These are phyloP conservation scores for Palythoa grandiflora DNA, from an alignment of 92 coral and sea anemone genomes.

Conservation along the genomic window DNA sequence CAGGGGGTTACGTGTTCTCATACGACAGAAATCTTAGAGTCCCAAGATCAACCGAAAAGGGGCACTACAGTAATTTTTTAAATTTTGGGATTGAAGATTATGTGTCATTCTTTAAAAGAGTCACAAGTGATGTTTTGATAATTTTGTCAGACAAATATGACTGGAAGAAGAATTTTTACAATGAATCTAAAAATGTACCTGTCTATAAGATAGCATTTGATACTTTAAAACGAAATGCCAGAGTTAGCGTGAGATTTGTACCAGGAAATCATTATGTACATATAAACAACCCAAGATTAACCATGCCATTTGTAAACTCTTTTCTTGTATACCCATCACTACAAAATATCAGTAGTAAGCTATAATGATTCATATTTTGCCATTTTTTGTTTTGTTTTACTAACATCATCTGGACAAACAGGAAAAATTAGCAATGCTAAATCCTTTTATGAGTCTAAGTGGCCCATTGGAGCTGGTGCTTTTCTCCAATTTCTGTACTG, in stretches of 20 bases:
- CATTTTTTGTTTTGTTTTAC: too few relatives aligned
- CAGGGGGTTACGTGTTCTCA: constrained; percentile 8
- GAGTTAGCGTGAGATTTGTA: not conserved
- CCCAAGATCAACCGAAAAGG: not conserved
- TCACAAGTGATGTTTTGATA: constrained; percentile 8
- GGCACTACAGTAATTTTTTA: not conserved
- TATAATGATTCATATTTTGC: not conserved
- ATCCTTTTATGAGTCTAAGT: too few relatives aligned
- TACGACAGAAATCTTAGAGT: constrained; percentile 17
- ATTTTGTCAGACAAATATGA: not conserved
- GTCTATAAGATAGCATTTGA: not conserved
- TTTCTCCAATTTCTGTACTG: too few relatives aligned
- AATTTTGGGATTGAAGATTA: constrained; percentile 24
- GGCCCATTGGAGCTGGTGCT: too few relatives aligned
- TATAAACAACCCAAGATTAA: constrained; percentile 23
- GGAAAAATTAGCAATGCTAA: too few relatives aligned
- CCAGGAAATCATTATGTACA: constrained; percentile 39
- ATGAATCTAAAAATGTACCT: too few relatives aligned
- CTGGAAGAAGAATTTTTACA: not conserved
- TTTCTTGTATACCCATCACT: not conserved
- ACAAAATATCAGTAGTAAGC: not conserved
- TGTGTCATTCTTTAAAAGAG: constrained; percentile 21
- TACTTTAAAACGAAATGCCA: constrained; percentile 7
- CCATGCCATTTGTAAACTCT: constrained; percentile 9
- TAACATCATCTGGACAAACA: too few relatives aligned